These are phyloP conservation scores for Drosophila paracracens DNA, from an alignment of 2,888 invertebrate genomes.

Conservation along the genomic window DNA sequence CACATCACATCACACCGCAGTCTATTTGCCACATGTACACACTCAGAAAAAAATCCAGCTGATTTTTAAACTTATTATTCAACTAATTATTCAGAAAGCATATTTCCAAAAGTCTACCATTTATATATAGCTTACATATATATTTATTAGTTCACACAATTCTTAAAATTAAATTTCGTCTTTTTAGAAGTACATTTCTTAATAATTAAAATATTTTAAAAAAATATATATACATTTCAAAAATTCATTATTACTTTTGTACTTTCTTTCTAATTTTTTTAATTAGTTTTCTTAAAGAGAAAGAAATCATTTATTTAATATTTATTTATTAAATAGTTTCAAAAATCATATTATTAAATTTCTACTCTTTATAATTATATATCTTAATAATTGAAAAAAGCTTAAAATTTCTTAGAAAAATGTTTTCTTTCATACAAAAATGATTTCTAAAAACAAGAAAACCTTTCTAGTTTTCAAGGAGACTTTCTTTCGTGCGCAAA, in stretches of 20 bases:
- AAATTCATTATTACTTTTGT: too few relatives aligned
- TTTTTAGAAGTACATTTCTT: not conserved
- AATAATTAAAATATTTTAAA: not conserved
- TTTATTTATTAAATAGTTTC: not conserved
- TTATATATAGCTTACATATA: too few relatives aligned
- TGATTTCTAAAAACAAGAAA: not conserved
- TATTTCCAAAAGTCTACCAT: not conserved
- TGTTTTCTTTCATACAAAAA: not conserved
- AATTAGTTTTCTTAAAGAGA: too few relatives aligned
- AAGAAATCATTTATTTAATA: too few relatives aligned
- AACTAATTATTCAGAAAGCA: not conserved
- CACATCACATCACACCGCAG: not conserved
- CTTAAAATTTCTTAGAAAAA: not conserved
- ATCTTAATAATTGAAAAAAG: not conserved
- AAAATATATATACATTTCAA: too few relatives aligned
- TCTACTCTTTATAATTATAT: not conserved
- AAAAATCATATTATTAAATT: not conserved
- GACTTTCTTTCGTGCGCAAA: not conserved
- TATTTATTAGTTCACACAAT: too few relatives aligned
- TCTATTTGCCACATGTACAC: slow-evolving; percentile 35
- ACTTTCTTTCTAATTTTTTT: not conserved
- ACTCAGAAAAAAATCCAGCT: not conserved
- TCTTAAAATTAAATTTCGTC: too few relatives aligned
- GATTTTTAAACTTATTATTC: not conserved
- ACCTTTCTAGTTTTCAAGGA: too few relatives aligned